phyloP scores from a whole-genome alignment of 2,888 invertebrate species.

The Synergus laeviventris region DNA sequence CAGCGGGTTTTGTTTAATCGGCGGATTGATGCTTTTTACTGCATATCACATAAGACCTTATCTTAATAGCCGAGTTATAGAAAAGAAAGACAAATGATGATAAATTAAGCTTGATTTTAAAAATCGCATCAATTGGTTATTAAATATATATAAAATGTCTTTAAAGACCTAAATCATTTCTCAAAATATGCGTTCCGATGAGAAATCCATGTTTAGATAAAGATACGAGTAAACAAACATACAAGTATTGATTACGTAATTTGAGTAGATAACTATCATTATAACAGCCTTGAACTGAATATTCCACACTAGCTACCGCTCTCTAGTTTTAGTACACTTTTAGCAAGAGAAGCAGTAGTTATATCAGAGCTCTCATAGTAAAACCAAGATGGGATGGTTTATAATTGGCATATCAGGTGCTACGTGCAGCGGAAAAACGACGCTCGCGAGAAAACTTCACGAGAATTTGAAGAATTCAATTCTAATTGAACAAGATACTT shows the following conservation, averaged over 20 bases:
- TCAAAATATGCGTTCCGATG: neutral
- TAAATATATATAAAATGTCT: neutral
- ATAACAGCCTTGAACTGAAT: conserved; percentile 21
- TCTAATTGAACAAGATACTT: conserved; percentile 86
- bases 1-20: conserved; percentile 81
- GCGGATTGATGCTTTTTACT: conserved; percentile 82
- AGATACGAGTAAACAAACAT: neutral
- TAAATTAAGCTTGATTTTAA: neutral
- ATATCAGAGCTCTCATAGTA: conserved; percentile 41
- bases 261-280: neutral
- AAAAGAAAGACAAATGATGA: conserved; percentile 44
- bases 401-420: conserved; percentile 87
- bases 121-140: neutral
- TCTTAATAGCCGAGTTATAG: conserved; percentile 45
- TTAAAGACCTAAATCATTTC: neutral
- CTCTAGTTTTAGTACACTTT: conserved; percentile 9
- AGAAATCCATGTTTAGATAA: neutral
- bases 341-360: conserved; percentile 17
- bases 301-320: neutral
- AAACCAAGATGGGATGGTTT: conserved; percentile 77
- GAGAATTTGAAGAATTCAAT: conserved; percentile 73
- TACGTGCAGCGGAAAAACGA: conserved; percentile 91
- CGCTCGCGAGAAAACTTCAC: conserved; percentile 80
- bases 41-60: conserved; percentile 77
- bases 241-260: too few species aligned